These are phyloP conservation scores for Germaria angustata DNA, from an alignment of 2,888 invertebrate species.

Conservation along the genomic window DNA sequence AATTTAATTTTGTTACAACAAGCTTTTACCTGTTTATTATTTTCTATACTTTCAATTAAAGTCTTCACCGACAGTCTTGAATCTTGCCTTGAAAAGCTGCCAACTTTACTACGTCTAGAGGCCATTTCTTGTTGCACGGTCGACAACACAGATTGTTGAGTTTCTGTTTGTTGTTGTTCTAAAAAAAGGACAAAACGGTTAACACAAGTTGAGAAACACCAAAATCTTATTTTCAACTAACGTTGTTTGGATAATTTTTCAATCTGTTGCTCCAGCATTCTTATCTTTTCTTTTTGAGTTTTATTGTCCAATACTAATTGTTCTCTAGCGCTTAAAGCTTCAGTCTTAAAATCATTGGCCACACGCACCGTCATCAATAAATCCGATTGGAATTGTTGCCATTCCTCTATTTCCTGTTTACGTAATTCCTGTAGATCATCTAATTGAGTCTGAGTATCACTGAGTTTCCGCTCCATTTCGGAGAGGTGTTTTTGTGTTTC, in stretches of 20 bases:
- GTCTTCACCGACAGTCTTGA: constrained; percentile 93
- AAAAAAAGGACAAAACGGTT: not conserved
- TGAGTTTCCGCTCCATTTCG: constrained; percentile 85
- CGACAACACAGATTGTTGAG: constrained; percentile 82
- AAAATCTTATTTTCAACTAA: constrained; percentile 68
- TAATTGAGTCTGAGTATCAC: constrained; percentile 84
- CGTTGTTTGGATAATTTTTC: constrained; percentile 85
- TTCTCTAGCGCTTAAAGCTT: constrained; percentile 93
- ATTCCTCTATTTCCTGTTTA: constrained; percentile 87
- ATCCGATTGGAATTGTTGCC: constrained; percentile 97
- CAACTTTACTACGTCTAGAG: constrained; percentile 82
- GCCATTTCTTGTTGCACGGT: constrained; percentile 83
- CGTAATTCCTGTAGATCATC: constrained; percentile 84
- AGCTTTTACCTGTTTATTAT: constrained; percentile 87
- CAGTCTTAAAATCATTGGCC: constrained; percentile 98
- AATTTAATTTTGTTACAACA: no score
- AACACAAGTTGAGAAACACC: not conserved
- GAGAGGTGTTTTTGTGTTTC: constrained; percentile 90
- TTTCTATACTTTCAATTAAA: constrained; percentile 94
- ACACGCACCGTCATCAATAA: constrained; percentile 95
- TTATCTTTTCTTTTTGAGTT: constrained; percentile 87
- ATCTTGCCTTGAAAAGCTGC: constrained; percentile 81
- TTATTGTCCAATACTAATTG: constrained; percentile 92
- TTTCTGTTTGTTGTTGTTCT: constrained; percentile 77
- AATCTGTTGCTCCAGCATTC: constrained; percentile 88